Evolutionary conservation across 2,888 invertebrate genomes (phyloP), one percentile per base, ranked within the genome.

Genomic region (Shargacucullia verbasci): DNA sequence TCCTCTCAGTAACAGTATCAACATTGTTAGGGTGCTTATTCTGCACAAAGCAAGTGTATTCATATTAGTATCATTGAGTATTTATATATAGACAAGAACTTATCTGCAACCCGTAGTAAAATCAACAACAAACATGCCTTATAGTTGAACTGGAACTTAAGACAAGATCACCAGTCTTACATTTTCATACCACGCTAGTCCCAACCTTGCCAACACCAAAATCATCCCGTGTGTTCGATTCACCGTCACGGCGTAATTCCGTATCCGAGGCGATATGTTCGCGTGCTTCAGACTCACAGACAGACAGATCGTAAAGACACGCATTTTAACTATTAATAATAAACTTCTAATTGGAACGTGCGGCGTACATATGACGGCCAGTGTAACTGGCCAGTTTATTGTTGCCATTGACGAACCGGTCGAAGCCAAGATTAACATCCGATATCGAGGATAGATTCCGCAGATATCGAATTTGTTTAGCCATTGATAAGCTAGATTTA

Each of bases 321-420:
- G 91, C 87, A 76, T 86, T 83, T 90, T 86, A 87, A 85, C 85
- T 88, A 89, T 90, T 87, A 87, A 87, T 86, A 86, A 89, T 89
- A 90, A 89, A 82, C 80, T 73, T 70, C 80, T 92, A 92, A 92
- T 92, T 91, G 91, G 91, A 87, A 85, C 89, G 87, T 84, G 89
- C 84, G 84, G 87, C 79, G 85, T 82, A 86, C 83, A 79, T 76
- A 76, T 74, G 75, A 75, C 75, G 69, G 66, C 60, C 61, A 73
- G 79, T 82, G 83, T 84, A 77, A 84, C 80, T 81, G 84, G 79
- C 82, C 81, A 80, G 64, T 81, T 86, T 82, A 85, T 84, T 78
- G 81, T 79, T 79, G 75, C 64, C 65, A 78, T 76, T 73, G 58
- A 62, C 31, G 64, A 71, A 79, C 74, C 74, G 78, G 75, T 76